Conservation (phyloP, 1,140 invertebrate genomes). For the Eriocheir sinensis region DNA sequence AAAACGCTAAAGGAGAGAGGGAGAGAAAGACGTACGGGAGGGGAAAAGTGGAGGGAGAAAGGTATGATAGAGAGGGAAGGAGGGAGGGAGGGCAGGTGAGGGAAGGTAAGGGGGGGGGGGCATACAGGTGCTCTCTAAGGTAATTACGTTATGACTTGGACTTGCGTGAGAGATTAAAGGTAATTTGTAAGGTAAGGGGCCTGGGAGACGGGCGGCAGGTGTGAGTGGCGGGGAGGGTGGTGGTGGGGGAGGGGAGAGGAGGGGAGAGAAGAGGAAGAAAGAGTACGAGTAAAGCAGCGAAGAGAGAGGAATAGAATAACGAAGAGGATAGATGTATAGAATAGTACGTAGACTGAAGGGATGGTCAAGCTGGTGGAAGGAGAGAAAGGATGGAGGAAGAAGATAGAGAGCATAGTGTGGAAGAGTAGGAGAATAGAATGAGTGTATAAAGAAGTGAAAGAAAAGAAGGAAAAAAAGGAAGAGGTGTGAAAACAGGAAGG, state of each 20-base stretch:
- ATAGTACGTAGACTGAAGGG: background rate
- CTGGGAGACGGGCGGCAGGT: background rate
- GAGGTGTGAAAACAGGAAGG: too few relatives aligned
- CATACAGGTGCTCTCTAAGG: background rate
- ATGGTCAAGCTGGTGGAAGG: background rate
- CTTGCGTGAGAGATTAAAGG: slow-evolving; percentile 23
- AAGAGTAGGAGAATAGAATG: too few relatives aligned
- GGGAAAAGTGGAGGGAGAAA: background rate
- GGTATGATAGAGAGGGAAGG: background rate
- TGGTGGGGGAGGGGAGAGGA: background rate
- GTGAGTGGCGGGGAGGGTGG: background rate
- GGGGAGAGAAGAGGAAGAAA: background rate
- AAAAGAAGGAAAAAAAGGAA: too few relatives aligned
- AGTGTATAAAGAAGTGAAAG: too few relatives aligned
- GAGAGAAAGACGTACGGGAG: too few relatives aligned
- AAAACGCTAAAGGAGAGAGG: background rate
- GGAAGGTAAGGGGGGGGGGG: background rate
- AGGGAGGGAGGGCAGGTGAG: background rate
- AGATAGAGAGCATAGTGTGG: slow-evolving; percentile 3
- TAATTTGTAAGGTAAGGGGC: slow-evolving; percentile 4
- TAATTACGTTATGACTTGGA: background rate
- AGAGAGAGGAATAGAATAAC: too few relatives aligned
- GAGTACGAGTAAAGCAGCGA: background rate
- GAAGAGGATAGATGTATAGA: too few relatives aligned
- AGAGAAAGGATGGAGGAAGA: slow-evolving; percentile 22